Evolutionary conservation across 2,888 invertebrate species (phyloP), one percentile per base, ranked within the genome.

Genomic region (Therioaphis trifolii): DNA sequence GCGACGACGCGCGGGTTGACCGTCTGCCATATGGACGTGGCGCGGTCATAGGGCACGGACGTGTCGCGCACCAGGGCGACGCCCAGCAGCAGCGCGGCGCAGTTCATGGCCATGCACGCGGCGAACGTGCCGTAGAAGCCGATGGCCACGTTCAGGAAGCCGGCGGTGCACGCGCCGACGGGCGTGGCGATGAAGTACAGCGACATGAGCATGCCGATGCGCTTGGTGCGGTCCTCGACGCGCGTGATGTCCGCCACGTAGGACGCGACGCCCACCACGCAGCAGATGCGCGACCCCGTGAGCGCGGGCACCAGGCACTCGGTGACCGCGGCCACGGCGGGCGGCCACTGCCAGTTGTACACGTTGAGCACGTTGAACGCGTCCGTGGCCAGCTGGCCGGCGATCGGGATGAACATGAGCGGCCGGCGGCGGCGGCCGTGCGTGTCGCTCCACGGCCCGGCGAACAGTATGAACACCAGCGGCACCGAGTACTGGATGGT

Each of bases 211-310:
- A 80, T 79, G 15, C 85, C 85, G 61, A 85, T 74, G 49, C 85
- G 85, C 21, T 86, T 85, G 29, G 86, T 86, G 63, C 87, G 76
- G 29, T 75, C 80, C 43, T 85, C 84, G 27, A 85, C 85, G 14
- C 84, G 76, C 35, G 86, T 86, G 27, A 85, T 86, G 84, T 87
- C 87, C 21, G 85, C 85, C 79, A 87, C 84, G 74, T 86, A 86
- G 63, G 86, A 86, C 78, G 85, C 85, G 21, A 86, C 85, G 14
- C 86, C 87, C 79, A 86, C 86, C 68, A 86, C 78, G 75, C 86
- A 85, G 49, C 86, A 86, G 7, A 85, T 78, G 72, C 85, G 85
- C 12, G 86, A 85, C 7, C 87, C 87, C 1, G 86, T 86, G 43
- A 87, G 27, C 2, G 86, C 86, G 4, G 86, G 86, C n/a, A 86